Evolutionary conservation across 2,113 vertebrate species (phyloP).

Genomic region (Lepisosteus osseus): DNA sequence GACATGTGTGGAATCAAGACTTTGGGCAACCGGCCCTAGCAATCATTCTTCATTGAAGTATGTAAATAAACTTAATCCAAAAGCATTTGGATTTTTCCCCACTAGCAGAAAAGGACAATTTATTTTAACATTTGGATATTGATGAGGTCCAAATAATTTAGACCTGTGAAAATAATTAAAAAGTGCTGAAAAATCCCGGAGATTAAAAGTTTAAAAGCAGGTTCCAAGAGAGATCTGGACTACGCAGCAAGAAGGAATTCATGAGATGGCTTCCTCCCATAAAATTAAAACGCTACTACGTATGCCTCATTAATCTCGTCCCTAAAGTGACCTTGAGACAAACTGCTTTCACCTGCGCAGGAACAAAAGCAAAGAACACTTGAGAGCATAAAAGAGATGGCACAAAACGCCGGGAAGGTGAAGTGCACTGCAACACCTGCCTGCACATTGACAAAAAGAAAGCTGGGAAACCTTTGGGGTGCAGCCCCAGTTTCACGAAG

Average conservation of each 20-base stretch:
- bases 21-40: too few relatives aligned
- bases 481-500: too few relatives aligned
- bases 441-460: too few relatives aligned
- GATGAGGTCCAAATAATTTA: too few relatives aligned
- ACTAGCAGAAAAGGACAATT: too few relatives aligned
- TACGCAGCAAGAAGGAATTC: background rate
- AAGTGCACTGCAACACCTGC: too few relatives aligned
- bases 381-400: slow-evolving; percentile 26
- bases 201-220: background rate
- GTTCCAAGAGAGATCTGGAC: background rate
- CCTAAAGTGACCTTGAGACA: background rate
- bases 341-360: background rate
- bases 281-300: background rate
- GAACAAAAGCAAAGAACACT: background rate
- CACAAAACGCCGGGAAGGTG: background rate
- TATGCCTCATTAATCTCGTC: background rate
- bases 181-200: background rate
- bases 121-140: too few relatives aligned
- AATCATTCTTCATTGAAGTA: too few relatives aligned
- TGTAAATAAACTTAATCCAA: too few relatives aligned
- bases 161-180: background rate
- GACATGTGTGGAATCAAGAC: too few relatives aligned
- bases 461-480: too few relatives aligned
- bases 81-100: too few relatives aligned
- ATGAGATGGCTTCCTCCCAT: background rate